These are phyloP conservation scores for Leptothorax acervorum DNA, from an alignment of 2,888 invertebrate genomes.

Conservation along the genomic window DNA sequence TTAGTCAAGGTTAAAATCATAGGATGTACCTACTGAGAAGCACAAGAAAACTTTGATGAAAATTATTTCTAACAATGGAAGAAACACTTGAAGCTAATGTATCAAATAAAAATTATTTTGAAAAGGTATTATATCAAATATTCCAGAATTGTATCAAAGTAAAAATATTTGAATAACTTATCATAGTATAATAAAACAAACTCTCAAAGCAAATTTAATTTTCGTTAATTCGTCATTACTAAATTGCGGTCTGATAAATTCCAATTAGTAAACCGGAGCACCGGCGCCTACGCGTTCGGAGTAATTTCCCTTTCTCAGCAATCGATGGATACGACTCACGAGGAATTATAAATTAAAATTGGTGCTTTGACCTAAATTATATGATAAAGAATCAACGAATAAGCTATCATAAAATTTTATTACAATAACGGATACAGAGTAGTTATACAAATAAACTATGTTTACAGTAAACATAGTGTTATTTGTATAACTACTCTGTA, in stretches of 20 bases:
- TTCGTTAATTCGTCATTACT: neutral
- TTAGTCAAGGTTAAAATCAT: neutral
- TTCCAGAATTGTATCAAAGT: neutral
- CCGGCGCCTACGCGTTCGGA: no score
- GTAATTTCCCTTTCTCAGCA: no score
- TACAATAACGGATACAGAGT: no score
- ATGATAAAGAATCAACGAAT: no score
- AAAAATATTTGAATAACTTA: neutral
- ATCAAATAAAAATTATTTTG: neutral
- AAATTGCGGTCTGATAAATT: neutral
- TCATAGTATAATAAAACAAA: neutral
- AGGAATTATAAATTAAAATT: no score
- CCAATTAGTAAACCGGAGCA: neutral
- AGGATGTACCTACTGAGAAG: neutral
- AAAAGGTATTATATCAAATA: neutral
- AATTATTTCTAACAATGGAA: neutral
- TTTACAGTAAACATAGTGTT: neutral
- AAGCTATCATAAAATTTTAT: no score
- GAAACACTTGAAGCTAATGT: neutral
- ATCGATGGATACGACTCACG: no score
- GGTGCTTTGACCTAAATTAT: no score
- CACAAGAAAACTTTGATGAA: neutral
- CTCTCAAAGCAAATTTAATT: neutral
- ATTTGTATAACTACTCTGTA: neutral
- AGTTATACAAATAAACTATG: no score